Evolutionary conservation across 1,140 invertebrate genomes (phyloP), one percentile per base, ranked within the genome.

Genomic region (Babylonia areolata): DNA sequence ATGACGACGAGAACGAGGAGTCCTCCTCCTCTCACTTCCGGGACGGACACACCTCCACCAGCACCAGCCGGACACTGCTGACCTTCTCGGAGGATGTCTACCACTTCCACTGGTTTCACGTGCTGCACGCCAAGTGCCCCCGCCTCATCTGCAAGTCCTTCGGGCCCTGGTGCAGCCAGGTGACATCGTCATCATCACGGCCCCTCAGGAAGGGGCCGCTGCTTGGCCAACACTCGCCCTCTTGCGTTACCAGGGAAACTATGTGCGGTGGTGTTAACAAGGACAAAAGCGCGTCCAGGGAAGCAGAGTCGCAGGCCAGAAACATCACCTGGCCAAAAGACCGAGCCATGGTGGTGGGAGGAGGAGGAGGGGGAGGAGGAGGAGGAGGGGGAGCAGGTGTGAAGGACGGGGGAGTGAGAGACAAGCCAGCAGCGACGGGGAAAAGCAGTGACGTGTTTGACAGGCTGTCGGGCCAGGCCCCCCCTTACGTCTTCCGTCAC

Each of bases 391-490:
- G 20, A n/a, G n/a, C 6, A 35, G 9, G 3, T 35, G 20, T 11
- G 23, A 28, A 23, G 58, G 5, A 5, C 28, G 6, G 17, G 6
- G 17, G 28, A 23, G 20, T 2, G 37, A 77, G 2, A 77, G 28
- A 31, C 35, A 77, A 37, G 17, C 75, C n/a, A n/a, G n/a, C n/a
- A n/a, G n/a, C n/a, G n/a, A n/a, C n/a, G n/a, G n/a, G n/a, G 9
- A 39, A 77, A 77, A 39, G 2, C 23, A 6, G 35, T 77, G 75
- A 77, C 75, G 75, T 77, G 40, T 77, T 77, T 28, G 75, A 77
- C 75, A 42, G 75, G 40, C 75, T 77, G 6, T 77, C 75, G 3
- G 75, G 75, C 37, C 75, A 77, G 75, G 37, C 33, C 6, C 33
- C 75, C 0, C 75, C 75, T 12, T 77, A 77, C 75, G 75, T 40